Evolutionary conservation across 1,140 invertebrate genomes (phyloP).

Genomic region (Monomorium pharaonis): DNA sequence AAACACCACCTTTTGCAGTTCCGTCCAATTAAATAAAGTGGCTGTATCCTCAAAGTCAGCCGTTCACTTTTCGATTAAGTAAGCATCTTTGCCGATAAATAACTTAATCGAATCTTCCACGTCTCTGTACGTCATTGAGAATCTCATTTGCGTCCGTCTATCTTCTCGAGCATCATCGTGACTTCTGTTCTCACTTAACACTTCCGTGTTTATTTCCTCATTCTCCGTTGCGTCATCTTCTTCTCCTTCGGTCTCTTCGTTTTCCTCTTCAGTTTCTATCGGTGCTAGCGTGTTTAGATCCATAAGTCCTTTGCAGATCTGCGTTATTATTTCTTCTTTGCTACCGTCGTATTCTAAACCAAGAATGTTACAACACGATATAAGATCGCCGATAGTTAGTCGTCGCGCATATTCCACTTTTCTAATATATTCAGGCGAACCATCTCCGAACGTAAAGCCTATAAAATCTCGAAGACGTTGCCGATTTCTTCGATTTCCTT

Average conservation of each 20-base stretch:
- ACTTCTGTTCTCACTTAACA: too few relatives aligned
- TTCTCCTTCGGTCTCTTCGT: not conserved
- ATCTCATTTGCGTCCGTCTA: not conserved
- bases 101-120: slow-evolving; percentile 61
- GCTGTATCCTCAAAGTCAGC: slow-evolving; percentile 40
- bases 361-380: slow-evolving; percentile 35
- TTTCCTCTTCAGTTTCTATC: not conserved
- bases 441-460: not conserved
- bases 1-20: slow-evolving; percentile 73
- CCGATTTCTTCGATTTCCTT: not conserved
- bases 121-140: not conserved
- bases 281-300: not conserved
- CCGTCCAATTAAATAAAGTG: slow-evolving; percentile 66
- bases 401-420: not conserved
- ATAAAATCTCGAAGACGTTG: not conserved
- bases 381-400: not conserved
- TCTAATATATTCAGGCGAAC: not conserved
- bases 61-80: slow-evolving; percentile 66
- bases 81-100: slow-evolving; percentile 65
- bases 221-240: too few relatives aligned
- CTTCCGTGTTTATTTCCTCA: too few relatives aligned
- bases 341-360: slow-evolving; percentile 10
- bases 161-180: not conserved
- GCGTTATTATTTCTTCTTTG: slow-evolving; percentile 19
- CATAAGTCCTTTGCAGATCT: slow-evolving; percentile 3